Evolutionary conservation across 1,140 invertebrate genomes (phyloP).

Genomic region (Meloidogyne floridensis): DNA sequence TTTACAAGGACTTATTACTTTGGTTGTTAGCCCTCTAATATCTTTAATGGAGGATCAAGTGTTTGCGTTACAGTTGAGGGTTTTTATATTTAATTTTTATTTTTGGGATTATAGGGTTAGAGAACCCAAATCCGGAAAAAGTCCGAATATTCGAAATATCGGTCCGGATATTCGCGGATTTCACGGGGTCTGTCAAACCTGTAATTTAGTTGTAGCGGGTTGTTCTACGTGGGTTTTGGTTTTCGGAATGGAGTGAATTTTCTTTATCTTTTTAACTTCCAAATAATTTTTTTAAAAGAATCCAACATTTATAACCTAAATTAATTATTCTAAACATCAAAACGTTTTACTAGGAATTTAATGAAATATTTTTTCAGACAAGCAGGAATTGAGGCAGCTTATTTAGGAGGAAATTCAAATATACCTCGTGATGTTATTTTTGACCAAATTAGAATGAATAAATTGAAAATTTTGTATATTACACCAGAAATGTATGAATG

Average conservation of each 20-base stretch:
- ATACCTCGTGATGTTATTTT: constrained; percentile 10
- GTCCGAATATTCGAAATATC: too few species aligned
- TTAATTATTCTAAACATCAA: background rate
- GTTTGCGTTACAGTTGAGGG: constrained; percentile 1
- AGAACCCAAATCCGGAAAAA: too few species aligned
- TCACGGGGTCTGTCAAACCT: too few species aligned
- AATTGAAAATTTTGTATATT: constrained; percentile 29
- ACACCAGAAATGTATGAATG: constrained; percentile 37
- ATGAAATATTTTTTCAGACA: constrained; percentile 21
- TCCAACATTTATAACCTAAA: too few species aligned
- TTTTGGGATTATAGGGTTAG: too few species aligned
- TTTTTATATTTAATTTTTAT: background rate
- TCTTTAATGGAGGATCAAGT: constrained; percentile 38
- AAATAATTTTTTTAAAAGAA: too few species aligned
- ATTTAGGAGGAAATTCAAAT: constrained; percentile 17
- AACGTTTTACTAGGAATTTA: background rate
- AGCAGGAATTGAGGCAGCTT: constrained; percentile 19
- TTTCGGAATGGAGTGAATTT: too few species aligned
- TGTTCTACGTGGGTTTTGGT: background rate
- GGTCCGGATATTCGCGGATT: too few species aligned
- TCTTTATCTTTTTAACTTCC: too few species aligned
- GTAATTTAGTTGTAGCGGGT: too few species aligned
- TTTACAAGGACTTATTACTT: constrained; percentile 17
- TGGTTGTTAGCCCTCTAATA: constrained; percentile 32
- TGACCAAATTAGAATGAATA: background rate